Base-by-base conservation (phyloP, 2,113 vertebrate genomes). In the Typhlomys cinereus region DNA sequence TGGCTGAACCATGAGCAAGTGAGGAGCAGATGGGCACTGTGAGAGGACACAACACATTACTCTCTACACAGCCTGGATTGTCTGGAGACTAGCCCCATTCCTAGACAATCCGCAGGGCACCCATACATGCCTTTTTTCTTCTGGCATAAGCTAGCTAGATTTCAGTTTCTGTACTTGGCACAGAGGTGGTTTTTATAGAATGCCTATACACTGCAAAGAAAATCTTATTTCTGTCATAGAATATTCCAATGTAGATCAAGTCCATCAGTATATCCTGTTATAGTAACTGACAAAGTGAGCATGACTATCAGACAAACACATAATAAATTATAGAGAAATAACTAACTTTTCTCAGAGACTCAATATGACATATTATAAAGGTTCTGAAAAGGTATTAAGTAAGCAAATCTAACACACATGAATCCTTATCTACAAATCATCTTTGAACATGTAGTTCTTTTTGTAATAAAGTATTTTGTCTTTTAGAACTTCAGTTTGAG, bases 151-250 rank as follows among this genome's bases (percentile, higher is more conserved):
- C 15, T 34, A 74, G 70, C 41, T 79, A 18, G 25, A 86, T 81
- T 91, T 87, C 21, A 66, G 20, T 69, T 79, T 89, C 52, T 66
- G 48, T 64, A 36, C 54, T 81, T 46, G 86, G 48, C 23, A 92
- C 12, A 81, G 31, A 90, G 57, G 46, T 4, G 52, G 34, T 50
- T 39, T 59, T 12, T 14, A n/a, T 31, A 84, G 6, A 83, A 10
- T 66, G 25, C 48, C 67, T 70, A 21, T 87, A 27, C 18, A 89
- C 80, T 69, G 46, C 36, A 70, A 75, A 89, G 12, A 76, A 92
- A 93, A 64, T 34, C 23, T 61, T 76, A 81, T 67, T 79, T 85
- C 41, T 85, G n/a, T 4, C 23, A n/a, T 6, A 46, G 27, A 39
- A 85, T 67, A 34, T 71, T 69, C 54, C 31, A 66, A 31, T 21